Evolutionary conservation across 2,888 invertebrate genomes (phyloP), one percentile per base, ranked within the genome.

Genomic region (Hesperia comma): DNA sequence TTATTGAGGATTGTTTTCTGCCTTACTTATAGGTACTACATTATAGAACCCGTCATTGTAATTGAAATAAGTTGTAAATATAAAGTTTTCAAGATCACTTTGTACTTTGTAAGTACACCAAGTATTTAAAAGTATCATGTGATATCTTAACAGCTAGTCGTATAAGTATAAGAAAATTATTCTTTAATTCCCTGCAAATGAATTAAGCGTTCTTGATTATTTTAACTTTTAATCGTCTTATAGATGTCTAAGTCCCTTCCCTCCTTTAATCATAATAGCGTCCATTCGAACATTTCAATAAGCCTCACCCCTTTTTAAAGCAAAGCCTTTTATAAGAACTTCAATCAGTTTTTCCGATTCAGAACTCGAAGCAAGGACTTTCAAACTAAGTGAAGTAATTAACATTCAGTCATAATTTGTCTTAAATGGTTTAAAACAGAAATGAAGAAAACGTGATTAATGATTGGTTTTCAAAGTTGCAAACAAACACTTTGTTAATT

Each of bases 261-360:
- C 14, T 51, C 26, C 26, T 51, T 51, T 21, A 51, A 51, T 51
- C 51, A 51, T 26, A 51, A 51, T 21, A 51, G 6, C 21, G 51
- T 21, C 21, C 14, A 51, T 26, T 51, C 14, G 51, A 26, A 51
- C 40, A 51, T 61, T 53, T 40, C 51, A 49, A 61, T 40, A 61
- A 19, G 37, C 49, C 19, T 61, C 49, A 33, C 54, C 40, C 54
- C 60, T 61, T 61, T 57, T 63, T 46, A 49, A 21, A 37, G 37
- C n/a, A 41, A 51, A 26, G 41, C 40, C 63, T 51, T 61, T 61
- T 61, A 62, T 54, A 54, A 53, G 26, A 40, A 41, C 53, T 41
- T 62, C 53, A 41, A 62, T 43, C 61, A 41, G 32, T 54, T 43
- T 15, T 51, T 40, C 17, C 37, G 8, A 33, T 53, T 51, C 12